Evolutionary conservation across 2,797 vertebrate species (phyloP).

Genomic region (Anas bahamensis): DNA sequence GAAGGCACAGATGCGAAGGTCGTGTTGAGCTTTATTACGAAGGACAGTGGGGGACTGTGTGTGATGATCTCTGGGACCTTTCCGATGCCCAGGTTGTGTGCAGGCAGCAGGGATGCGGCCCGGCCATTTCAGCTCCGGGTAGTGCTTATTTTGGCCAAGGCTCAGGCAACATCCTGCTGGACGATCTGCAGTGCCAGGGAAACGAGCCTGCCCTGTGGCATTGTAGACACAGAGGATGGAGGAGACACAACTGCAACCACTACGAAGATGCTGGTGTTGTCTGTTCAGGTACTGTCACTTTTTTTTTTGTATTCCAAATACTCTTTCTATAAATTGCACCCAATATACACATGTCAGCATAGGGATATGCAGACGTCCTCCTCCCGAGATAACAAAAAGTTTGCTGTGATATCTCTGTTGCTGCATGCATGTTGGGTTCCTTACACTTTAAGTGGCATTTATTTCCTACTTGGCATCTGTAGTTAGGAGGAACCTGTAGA

Average conservation of each 20-base stretch:
- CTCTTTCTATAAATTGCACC: not conserved
- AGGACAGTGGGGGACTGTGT: constrained; percentile 1
- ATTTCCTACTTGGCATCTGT: not conserved
- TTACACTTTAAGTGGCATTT: not conserved
- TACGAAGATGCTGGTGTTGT: constrained; percentile 42
- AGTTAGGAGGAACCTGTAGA: not conserved
- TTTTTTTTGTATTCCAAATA: not conserved
- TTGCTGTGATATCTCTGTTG: not conserved
- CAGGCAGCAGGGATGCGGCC: constrained; percentile 61
- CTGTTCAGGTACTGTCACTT: constrained; percentile 33
- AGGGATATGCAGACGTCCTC: not conserved
- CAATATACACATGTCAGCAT: fast-evolving
- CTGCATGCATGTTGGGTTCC: fast-evolving
- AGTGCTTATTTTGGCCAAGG: constrained; percentile 34
- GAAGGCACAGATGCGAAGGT: constrained; percentile 38
- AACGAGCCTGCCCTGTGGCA: not conserved
- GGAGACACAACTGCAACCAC: constrained; percentile 41
- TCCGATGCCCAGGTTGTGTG: constrained; percentile 37
- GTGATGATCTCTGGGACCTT: constrained; percentile 58
- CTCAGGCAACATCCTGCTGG: constrained; percentile 1
- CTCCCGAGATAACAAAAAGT: not conserved
- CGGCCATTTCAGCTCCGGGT: not conserved
- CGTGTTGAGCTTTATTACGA: constrained; percentile 14
- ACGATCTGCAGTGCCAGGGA: constrained; percentile 4
- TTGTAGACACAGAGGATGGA: not conserved